phyloP scores from a whole-genome alignment of 2,113 vertebrate species.

The Jaculus jaculus region DNA sequence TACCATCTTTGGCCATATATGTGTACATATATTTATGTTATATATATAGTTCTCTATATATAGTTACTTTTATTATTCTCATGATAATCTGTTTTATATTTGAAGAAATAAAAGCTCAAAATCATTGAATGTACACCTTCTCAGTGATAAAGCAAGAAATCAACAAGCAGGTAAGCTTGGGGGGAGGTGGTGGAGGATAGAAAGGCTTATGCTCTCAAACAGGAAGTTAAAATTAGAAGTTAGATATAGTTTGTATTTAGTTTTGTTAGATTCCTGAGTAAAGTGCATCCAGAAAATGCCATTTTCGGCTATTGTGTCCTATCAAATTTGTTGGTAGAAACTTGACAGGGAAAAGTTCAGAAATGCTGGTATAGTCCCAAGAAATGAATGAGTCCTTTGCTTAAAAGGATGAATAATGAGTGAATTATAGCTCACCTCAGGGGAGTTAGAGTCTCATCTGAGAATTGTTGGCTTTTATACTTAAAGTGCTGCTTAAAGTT shows the following conservation, averaged over 20 bases:
- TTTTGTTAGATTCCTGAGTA: neutral
- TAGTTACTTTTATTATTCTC: neutral
- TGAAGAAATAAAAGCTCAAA: slow-evolving; percentile 21
- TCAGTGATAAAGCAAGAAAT: neutral
- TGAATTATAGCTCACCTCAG: neutral
- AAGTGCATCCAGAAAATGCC: neutral
- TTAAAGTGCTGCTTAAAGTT: neutral
- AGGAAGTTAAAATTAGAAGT: neutral
- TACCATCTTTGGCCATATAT: neutral
- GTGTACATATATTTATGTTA: too few species aligned
- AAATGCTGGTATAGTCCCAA: neutral
- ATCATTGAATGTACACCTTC: neutral
- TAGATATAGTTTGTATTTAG: neutral
- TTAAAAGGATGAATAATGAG: neutral
- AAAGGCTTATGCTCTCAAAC: neutral
- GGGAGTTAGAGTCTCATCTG: neutral
- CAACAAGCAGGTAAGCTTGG: neutral
- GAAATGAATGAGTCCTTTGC: neutral
- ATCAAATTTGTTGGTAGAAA: neutral
- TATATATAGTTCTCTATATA: neutral
- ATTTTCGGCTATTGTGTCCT: neutral
- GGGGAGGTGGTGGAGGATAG: neutral
- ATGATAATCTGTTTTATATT: neutral
- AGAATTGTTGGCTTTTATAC: neutral
- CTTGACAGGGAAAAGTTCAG: neutral